Percentiles rank a stretch among this genome's conserved stretches.
These are phyloP conservation scores for Neodon shergylaensis DNA, from an alignment of 2,113 vertebrate genomes.

Conservation along the genomic window DNA sequence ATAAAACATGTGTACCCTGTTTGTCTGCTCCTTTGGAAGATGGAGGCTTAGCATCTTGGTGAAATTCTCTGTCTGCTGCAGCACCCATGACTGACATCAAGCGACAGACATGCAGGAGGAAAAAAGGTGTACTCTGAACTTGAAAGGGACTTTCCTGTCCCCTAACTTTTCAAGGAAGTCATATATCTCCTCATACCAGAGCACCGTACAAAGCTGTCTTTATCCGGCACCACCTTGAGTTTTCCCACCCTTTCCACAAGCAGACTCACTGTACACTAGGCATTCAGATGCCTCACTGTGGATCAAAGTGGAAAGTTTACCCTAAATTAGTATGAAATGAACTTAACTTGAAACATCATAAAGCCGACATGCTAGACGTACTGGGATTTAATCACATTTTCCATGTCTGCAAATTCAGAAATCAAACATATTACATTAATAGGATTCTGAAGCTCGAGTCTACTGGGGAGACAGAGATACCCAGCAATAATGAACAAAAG, in stretches of 20 bases:
- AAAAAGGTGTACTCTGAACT: not conserved
- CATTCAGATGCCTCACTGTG: not conserved
- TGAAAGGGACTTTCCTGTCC: not conserved
- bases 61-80: not conserved
- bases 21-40: not conserved
- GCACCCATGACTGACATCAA: not conserved
- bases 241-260: not conserved
- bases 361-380: conserved; percentile 51
- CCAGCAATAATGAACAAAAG: conserved; percentile 56
- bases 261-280: not conserved
- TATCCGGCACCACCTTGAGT: accelerated
- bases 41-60: not conserved
- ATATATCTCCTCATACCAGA: accelerated
- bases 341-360: conserved; percentile 49
- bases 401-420: conserved; percentile 21
- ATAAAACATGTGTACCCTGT: accelerated
- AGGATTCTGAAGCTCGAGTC: conserved; percentile 51
- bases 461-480: not conserved
- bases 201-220: not conserved
- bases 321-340: conserved; percentile 73
- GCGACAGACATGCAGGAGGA: not conserved
- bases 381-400: conserved; percentile 66
- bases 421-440: conserved; percentile 61
- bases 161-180: not conserved
- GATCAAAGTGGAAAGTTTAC: conserved; percentile 57